These are phyloP conservation scores for Megaceryle alcyon DNA, from an alignment of 2,797 vertebrate species.

Conservation along the genomic window DNA sequence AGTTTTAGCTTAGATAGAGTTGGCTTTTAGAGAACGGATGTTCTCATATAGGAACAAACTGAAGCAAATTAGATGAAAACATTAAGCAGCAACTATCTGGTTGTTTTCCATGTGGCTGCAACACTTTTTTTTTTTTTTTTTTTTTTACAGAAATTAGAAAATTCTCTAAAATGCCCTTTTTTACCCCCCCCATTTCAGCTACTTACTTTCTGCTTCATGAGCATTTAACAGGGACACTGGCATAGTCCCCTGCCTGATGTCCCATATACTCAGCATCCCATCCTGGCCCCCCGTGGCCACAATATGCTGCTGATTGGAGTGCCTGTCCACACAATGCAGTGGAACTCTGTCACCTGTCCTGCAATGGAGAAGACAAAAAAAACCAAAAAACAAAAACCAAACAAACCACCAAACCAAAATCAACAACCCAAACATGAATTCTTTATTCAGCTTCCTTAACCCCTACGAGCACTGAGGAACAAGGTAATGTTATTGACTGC, in stretches of 20 bases:
- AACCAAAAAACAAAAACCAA: neutral
- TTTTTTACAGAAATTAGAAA: neutral
- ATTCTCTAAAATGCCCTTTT: neutral
- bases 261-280: conserved; percentile 97
- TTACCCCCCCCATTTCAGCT: neutral
- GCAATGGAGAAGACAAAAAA: neutral
- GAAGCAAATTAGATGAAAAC: neutral
- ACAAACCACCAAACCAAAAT: neutral
- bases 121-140: neutral
- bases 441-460: neutral
- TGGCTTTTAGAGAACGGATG: neutral
- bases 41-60: neutral
- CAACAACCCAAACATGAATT: neutral
- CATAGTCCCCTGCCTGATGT: conserved; percentile 89
- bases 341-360: conserved; percentile 92
- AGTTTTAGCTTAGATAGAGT: neutral
- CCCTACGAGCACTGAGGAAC: neutral
- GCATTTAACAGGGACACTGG: conserved; percentile 94
- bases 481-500: fast-evolving
- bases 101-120: neutral
- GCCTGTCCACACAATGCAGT: conserved; percentile 93
- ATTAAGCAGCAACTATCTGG: neutral
- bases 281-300: conserved; percentile 96
- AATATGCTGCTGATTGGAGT: conserved; percentile 96
- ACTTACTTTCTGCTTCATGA: conserved; percentile 95